Conservation (phyloP, 2,888 invertebrate species). For the Hemistola chrysoprasaria region DNA sequence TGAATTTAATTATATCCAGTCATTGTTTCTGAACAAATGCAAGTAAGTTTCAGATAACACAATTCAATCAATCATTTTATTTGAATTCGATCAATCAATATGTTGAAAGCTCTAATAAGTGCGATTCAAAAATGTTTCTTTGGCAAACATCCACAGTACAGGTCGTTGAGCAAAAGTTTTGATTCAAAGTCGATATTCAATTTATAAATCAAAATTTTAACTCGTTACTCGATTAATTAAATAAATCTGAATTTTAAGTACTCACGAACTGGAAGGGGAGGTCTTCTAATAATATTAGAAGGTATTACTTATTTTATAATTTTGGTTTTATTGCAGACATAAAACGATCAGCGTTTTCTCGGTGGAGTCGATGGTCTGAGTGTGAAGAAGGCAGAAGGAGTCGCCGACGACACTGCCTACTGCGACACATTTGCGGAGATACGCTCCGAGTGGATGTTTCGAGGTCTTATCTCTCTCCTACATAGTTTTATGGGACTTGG, state of each 20-base stretch:
- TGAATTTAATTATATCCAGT: background rate
- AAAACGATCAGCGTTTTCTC: slow-evolving; percentile 48
- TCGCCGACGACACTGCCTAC: slow-evolving; percentile 62
- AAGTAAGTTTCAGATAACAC: too few relatives aligned
- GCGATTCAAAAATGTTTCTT: too few relatives aligned
- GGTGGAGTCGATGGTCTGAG: slow-evolving; percentile 62
- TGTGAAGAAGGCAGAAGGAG: slow-evolving; percentile 57
- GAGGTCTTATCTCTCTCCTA: slow-evolving; percentile 39
- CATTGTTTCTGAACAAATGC: background rate
- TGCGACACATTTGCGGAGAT: slow-evolving; percentile 56
- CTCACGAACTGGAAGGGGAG: too few relatives aligned
- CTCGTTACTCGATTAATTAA: too few relatives aligned
- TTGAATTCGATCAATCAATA: too few relatives aligned
- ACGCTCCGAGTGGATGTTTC: slow-evolving; percentile 62
- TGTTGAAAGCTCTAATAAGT: too few relatives aligned
- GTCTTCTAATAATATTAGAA: too few relatives aligned
- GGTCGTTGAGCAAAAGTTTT: too few relatives aligned
- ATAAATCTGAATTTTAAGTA: background rate
- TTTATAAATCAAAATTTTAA: background rate
- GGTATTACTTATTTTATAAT: too few relatives aligned
- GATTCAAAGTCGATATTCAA: too few relatives aligned
- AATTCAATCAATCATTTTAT: too few relatives aligned
- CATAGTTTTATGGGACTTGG: too few relatives aligned
- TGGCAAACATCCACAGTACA: slow-evolving; percentile 3
- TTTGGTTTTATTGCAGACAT: slow-evolving; percentile 6